Conservation (phyloP, 2,113 vertebrate species). For the Aegithalos caudatus region DNA sequence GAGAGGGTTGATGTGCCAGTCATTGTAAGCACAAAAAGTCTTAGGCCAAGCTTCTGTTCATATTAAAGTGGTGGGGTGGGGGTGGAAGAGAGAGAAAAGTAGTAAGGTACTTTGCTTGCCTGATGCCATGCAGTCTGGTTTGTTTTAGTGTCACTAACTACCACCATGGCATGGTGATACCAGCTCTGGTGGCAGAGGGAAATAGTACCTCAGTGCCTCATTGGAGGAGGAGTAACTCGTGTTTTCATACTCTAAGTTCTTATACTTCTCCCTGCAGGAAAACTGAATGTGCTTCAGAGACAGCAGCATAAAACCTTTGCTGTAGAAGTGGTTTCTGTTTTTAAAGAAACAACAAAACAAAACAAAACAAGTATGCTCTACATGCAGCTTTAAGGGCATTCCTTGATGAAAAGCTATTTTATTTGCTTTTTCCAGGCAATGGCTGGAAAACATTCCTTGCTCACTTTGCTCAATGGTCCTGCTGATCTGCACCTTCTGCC, state of each 20-base stretch:
- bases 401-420: neutral
- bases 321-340: neutral
- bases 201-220: neutral
- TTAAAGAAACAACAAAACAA: neutral
- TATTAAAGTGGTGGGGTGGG: neutral
- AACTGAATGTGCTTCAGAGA: neutral
- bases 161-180: accelerated
- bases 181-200: neutral
- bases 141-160: neutral
- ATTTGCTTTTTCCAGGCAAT: neutral
- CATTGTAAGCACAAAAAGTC: neutral
- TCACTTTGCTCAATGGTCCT: neutral
- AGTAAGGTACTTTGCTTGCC: neutral
- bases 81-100: neutral
- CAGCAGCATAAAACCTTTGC: neutral
- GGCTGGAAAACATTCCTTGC: neutral
- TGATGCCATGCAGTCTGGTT: neutral
- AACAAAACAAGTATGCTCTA: neutral
- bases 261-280: neutral
- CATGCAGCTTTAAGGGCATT: neutral
- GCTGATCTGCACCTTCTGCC: neutral
- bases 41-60: neutral
- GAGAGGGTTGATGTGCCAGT: neutral
- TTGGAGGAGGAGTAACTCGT: neutral
- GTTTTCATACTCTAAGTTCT: neutral